Percentiles rank a stretch among this genome's conserved stretches.
Evolutionary conservation across 1,140 invertebrate genomes (phyloP).

Genomic region (Dendroctonus ponderosae): DNA sequence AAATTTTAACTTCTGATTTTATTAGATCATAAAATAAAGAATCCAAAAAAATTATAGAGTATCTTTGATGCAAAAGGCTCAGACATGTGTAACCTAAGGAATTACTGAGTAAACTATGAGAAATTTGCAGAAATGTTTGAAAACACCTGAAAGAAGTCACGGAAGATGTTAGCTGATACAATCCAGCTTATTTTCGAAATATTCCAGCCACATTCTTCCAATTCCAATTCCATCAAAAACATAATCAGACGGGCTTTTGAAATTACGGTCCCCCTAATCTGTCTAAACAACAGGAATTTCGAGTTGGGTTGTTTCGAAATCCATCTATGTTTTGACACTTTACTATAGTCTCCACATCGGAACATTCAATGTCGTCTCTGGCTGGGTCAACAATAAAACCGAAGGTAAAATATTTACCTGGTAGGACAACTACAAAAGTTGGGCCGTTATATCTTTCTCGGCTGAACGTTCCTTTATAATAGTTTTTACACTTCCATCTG

Average conservation of each 20-base stretch:
- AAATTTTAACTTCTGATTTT: too few species aligned
- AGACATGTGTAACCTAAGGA: too few species aligned
- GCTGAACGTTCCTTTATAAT: not conserved
- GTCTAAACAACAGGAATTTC: constrained; percentile 7
- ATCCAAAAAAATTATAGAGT: too few species aligned
- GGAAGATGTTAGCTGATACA: too few species aligned
- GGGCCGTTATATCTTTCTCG: constrained; percentile 19
- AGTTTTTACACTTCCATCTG: not conserved
- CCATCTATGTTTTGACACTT: constrained; percentile 11
- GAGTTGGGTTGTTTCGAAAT: constrained; percentile 1
- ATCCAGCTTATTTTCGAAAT: too few species aligned
- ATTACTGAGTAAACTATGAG: too few species aligned
- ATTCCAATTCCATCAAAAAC: too few species aligned
- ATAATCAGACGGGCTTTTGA: not conserved
- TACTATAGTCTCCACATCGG: constrained; percentile 8
- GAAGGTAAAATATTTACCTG: constrained; percentile 27
- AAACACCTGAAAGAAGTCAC: too few species aligned
- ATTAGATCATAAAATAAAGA: too few species aligned
- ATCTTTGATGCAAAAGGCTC: too few species aligned
- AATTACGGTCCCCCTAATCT: constrained; percentile 4
- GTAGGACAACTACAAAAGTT: constrained; percentile 4
- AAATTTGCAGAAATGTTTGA: too few species aligned
- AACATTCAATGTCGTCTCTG: constrained; percentile 13
- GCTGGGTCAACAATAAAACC: constrained; percentile 18
- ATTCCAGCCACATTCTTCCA: too few species aligned